Base-by-base conservation (phyloP, 2,888 invertebrate genomes). In the Thereva nobilitata region DNA sequence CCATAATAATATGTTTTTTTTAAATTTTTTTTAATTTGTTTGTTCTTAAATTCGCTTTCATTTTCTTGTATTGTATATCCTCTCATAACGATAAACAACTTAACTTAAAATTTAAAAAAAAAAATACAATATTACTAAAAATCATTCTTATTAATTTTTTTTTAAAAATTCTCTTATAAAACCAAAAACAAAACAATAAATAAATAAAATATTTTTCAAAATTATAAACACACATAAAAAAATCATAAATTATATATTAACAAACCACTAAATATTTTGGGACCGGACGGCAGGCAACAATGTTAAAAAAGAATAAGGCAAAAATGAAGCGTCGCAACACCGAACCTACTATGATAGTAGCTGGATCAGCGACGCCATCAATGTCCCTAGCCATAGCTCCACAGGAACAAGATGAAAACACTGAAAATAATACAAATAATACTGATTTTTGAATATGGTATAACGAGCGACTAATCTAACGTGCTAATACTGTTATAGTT, bases 281-380 rank as follows among this genome's bases (percentile, higher is more conserved):
- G 76, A 76, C 75, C 77, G 79, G 77, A 77, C 77, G 77, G 74
- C 86, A 97, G 97, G 97, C 98, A 82, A 97, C 97, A 84, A 98
- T 98, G 98, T 88, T 98, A 86, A 97, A 97, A 90, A 97, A 98
- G 88, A 91, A 90, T 83, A 92, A 92, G 85, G 88, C 89, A 79
- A 97, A 97, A 87, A 95, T 96, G 89, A 95, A 95, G 84, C 87
- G 97, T 75, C 90, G 96, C 80, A 94, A 96, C 85, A 94, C 94
- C 75, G 93, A 94, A 85, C 90, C 91, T 75, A 86, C 87, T 76
- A 89, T 90, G 89, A 80, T 83, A 73, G 81, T 82, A 82, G 82
- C 77, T 56, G 79, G 77, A 68, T 75, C 79, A 70, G 76, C 78
- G 67, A 75, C 79, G 34, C 79, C 82, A 67, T 79, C 79, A 72